Conservation (phyloP, 2,888 invertebrate genomes). For the Andrena marginata region DNA sequence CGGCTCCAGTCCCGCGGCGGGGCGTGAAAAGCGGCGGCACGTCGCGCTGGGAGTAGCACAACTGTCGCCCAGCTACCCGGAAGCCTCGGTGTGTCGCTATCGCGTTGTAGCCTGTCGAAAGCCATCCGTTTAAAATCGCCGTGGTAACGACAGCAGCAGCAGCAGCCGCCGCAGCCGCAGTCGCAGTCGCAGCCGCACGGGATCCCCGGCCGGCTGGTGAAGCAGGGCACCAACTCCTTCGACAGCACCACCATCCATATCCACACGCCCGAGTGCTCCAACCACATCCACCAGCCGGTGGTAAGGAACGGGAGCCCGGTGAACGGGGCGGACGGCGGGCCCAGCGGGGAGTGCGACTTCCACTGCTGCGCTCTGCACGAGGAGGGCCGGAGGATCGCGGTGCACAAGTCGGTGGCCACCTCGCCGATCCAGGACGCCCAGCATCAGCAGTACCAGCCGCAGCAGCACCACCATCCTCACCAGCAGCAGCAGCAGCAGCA, state of each 20-base stretch:
- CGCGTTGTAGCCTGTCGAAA: slow-evolving; percentile 36
- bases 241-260: slow-evolving; percentile 92
- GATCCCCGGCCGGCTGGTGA: slow-evolving; percentile 85
- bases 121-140: slow-evolving; percentile 62
- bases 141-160: slow-evolving; percentile 51
- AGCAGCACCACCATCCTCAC: slow-evolving; percentile 79
- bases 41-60: slow-evolving; percentile 5
- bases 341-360: slow-evolving; percentile 94
- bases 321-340: slow-evolving; percentile 86
- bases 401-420: slow-evolving; percentile 96
- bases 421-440: slow-evolving; percentile 95
- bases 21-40: not conserved
- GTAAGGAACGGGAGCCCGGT: slow-evolving; percentile 89
- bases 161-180: slow-evolving; percentile 74
- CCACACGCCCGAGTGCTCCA: slow-evolving; percentile 93
- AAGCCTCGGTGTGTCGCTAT: slow-evolving; percentile 65
- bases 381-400: slow-evolving; percentile 95
- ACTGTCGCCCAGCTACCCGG: slow-evolving; percentile 36
- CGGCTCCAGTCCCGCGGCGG: slow-evolving; percentile 27
- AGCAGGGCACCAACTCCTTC: slow-evolving; percentile 87
- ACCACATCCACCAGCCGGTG: slow-evolving; percentile 89
- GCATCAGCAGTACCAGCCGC: slow-evolving; percentile 83
- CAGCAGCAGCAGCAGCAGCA: slow-evolving; percentile 78
- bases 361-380: slow-evolving; percentile 98
- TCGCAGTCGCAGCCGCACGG: slow-evolving; percentile 73